These are phyloP conservation scores for Toxotes lorentzi DNA, from an alignment of 2,797 vertebrate genomes.

Conservation along the genomic window DNA sequence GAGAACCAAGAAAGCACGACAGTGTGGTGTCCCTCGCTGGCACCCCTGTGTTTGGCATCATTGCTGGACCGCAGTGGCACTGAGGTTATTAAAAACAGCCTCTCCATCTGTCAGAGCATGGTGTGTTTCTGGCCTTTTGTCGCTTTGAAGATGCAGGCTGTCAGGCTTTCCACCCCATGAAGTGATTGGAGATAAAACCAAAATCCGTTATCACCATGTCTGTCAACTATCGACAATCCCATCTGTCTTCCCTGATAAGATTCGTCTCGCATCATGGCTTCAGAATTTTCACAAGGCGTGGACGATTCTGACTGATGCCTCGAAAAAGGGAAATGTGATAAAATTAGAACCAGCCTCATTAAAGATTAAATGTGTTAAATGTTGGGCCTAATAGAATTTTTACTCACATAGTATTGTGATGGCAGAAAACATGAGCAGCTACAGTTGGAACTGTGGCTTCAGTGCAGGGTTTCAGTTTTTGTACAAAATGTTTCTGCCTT, in stretches of 20 bases:
- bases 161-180: conserved; percentile 79
- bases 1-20: conserved; percentile 52
- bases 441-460: conserved; percentile 8
- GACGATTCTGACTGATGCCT: conserved; percentile 70
- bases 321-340: conserved; percentile 67
- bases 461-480: conserved; percentile 20
- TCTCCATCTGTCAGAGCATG: conserved; percentile 73
- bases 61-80: conserved; percentile 53
- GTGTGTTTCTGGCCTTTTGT: conserved; percentile 81
- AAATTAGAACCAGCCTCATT: conserved; percentile 75
- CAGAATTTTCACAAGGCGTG: conserved; percentile 68
- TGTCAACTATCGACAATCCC: conserved; percentile 87
- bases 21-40: conserved; percentile 37
- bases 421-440: conserved; percentile 39
- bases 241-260: conserved; percentile 86
- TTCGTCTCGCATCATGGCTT: conserved; percentile 65
- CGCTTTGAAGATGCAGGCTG: conserved; percentile 83
- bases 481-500: conserved; percentile 1
- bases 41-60: conserved; percentile 61
- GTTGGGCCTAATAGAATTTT: conserved; percentile 73
- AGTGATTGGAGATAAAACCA: conserved; percentile 82
- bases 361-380: conserved; percentile 78
- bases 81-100: conserved; percentile 80
- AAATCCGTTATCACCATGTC: conserved; percentile 86
- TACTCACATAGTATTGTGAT: conserved; percentile 52